Evolutionary conservation across 2,113 vertebrate genomes (phyloP).

Genomic region (Anser brachyrhynchus): DNA sequence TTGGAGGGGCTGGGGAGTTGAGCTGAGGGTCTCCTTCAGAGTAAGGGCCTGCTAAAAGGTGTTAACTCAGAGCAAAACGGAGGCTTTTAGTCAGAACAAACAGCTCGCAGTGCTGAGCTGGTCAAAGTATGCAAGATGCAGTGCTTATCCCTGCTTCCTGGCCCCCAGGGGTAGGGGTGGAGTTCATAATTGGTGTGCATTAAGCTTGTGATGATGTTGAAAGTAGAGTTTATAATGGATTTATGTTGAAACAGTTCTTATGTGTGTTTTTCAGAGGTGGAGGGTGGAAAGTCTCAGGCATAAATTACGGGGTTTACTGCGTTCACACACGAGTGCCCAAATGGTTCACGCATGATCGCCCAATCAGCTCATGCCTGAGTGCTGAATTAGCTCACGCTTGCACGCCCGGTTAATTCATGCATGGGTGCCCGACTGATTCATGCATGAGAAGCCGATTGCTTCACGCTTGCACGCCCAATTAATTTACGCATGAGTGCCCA

Average conservation of each 20-base stretch:
- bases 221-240: neutral
- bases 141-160: neutral
- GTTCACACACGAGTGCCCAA: neutral
- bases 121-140: neutral
- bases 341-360: neutral
- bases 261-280: neutral
- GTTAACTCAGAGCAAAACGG: neutral
- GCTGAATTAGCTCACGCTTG: neutral
- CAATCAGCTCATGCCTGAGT: neutral
- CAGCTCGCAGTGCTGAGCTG: neutral
- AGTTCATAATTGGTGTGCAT: neutral
- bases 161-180: accelerated
- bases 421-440: neutral
- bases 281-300: neutral
- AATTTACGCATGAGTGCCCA: neutral
- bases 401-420: neutral
- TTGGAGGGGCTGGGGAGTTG: neutral
- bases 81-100: neutral
- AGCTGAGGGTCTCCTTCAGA: neutral
- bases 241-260: neutral
- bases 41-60: neutral
- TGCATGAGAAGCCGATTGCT: conserved; percentile 24
- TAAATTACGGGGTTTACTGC: neutral
- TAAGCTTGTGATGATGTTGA: neutral
- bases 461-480: neutral